These are phyloP conservation scores for Synergus umbraculus DNA, from an alignment of 2,888 invertebrate genomes.

Conservation along the genomic window DNA sequence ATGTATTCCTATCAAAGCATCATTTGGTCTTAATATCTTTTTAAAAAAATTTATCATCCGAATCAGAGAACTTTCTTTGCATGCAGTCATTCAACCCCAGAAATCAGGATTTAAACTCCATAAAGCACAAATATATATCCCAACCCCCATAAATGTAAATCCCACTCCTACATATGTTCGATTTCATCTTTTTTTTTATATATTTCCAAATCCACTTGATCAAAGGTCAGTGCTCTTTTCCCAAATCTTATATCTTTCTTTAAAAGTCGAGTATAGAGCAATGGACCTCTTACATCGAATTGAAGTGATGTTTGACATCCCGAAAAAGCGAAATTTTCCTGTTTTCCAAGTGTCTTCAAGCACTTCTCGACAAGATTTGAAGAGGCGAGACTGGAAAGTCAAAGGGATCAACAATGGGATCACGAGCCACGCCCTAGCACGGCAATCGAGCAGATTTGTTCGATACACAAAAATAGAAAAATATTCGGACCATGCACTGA, in stretches of 20 bases:
- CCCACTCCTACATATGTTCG: not conserved
- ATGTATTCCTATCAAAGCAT: not conserved
- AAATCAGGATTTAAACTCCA: not conserved
- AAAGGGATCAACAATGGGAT: constrained; percentile 48
- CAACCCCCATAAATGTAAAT: not conserved
- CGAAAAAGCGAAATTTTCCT: constrained; percentile 42
- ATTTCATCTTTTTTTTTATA: not conserved
- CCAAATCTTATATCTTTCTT: not conserved
- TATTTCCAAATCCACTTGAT: not conserved
- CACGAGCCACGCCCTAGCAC: constrained; percentile 74
- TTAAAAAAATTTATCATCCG: not conserved
- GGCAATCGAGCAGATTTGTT: constrained; percentile 63
- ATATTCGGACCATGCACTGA: constrained; percentile 47
- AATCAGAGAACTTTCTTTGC: not conserved
- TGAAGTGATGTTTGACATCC: constrained; percentile 47
- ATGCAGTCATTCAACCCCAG: not conserved
- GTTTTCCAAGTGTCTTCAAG: constrained; percentile 3
- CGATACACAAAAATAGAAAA: constrained; percentile 44
- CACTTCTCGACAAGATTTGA: constrained; percentile 16
- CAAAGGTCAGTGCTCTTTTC: not conserved
- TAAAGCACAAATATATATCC: not conserved
- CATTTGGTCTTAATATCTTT: not conserved
- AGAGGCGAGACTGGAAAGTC: constrained; percentile 42
- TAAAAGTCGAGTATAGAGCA: not conserved
- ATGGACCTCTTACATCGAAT: constrained; percentile 42